phyloP scores from a whole-genome alignment of 1,140 invertebrate species.

The Neuroterus valhalla region DNA sequence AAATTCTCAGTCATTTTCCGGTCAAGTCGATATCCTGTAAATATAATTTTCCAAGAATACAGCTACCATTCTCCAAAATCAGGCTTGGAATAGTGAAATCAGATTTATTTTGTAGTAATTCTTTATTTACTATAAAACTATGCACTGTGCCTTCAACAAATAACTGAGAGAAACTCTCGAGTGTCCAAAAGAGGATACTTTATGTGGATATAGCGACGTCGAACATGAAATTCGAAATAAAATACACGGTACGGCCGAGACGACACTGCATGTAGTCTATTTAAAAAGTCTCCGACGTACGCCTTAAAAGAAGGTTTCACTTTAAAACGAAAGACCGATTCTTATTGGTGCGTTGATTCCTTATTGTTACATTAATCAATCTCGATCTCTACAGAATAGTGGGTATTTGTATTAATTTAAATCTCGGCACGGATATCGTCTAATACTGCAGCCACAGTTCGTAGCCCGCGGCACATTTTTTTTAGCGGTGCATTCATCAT shows the following conservation, averaged over 20 bases:
- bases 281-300: constrained; percentile 32
- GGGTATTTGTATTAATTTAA: constrained; percentile 40
- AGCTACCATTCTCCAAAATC: no score
- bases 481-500: constrained; percentile 49
- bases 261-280: constrained; percentile 3
- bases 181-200: constrained; percentile 51
- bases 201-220: constrained; percentile 48
- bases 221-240: constrained; percentile 49
- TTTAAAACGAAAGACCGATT: not conserved
- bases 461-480: constrained; percentile 23
- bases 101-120: constrained; percentile 61
- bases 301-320: constrained; percentile 34
- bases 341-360: constrained; percentile 34
- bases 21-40: no score
- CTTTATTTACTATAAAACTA: constrained; percentile 74
- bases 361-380: constrained; percentile 32
- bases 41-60: no score
- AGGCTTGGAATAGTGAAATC: no score
- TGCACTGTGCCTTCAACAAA: constrained; percentile 69
- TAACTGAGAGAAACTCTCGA: constrained; percentile 63
- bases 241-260: constrained; percentile 30
- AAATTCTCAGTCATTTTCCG: no score
- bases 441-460: constrained; percentile 52
- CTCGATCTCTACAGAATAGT: constrained; percentile 33
- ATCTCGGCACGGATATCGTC: constrained; percentile 46